phyloP scores from a whole-genome alignment of 2,797 vertebrate genomes.

The Coccyzus lansbergi region DNA sequence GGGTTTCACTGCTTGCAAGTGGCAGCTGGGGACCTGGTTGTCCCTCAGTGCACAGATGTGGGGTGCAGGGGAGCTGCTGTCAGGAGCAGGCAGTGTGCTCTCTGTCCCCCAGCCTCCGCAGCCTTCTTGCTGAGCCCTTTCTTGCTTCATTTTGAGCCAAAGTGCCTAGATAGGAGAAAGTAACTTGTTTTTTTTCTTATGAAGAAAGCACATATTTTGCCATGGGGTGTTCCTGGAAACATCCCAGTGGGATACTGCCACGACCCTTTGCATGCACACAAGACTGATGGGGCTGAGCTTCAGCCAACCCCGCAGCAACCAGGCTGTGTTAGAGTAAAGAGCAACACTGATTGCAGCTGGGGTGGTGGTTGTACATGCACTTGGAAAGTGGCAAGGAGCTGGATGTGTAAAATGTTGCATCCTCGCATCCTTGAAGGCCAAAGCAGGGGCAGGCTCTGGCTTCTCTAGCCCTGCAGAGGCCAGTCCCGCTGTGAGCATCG shows the following conservation, averaged over 20 bases:
- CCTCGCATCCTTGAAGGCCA: not conserved
- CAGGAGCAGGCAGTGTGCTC: not conserved
- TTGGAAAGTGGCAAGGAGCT: not conserved
- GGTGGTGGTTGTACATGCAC: accelerated
- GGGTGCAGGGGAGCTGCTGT: not conserved
- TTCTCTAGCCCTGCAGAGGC: not conserved
- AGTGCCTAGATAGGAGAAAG: not conserved
- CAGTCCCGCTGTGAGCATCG: not conserved
- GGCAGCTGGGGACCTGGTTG: slow-evolving; percentile 32
- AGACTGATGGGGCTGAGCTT: not conserved
- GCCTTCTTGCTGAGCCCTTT: not conserved
- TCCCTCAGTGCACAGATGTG: not conserved
- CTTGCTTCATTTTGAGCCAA: not conserved
- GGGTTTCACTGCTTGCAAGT: not conserved
- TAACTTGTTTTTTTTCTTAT: accelerated
- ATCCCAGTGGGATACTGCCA: not conserved
- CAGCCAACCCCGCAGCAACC: not conserved
- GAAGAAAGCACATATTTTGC: not conserved
- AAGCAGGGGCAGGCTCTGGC: not conserved
- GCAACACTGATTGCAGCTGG: accelerated
- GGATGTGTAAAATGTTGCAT: not conserved
- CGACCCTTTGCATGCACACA: not conserved
- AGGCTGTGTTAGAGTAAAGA: not conserved
- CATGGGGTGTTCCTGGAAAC: not conserved
- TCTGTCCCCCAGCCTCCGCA: not conserved